Conservation (phyloP, 2,888 invertebrate species). For the Blastobasis lacticolella region DNA sequence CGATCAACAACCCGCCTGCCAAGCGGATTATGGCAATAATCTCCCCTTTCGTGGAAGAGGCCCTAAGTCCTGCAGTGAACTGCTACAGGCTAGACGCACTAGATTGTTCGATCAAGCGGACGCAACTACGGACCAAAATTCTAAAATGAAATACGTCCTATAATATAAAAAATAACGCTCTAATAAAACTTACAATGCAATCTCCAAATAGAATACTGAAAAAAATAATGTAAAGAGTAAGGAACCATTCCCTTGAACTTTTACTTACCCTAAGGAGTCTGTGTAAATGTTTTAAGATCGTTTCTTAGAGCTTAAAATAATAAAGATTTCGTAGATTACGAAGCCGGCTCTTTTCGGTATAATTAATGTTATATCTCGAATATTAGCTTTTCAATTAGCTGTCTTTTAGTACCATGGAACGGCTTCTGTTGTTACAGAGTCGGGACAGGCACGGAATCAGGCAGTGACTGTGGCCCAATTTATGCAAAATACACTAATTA, state of each 20-base stretch:
- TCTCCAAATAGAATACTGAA: too few relatives aligned
- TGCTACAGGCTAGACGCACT: too few relatives aligned
- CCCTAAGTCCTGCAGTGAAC: too few relatives aligned
- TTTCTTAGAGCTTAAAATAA: constrained; percentile 8
- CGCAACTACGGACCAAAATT: too few relatives aligned
- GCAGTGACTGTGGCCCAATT: neutral
- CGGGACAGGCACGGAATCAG: constrained; percentile 10
- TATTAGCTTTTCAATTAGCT: constrained; percentile 71
- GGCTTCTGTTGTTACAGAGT: constrained; percentile 44
- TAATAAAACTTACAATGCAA: too few relatives aligned
- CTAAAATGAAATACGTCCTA: too few relatives aligned
- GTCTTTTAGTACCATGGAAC: constrained; percentile 61
- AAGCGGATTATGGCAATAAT: too few relatives aligned
- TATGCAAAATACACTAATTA: too few relatives aligned
- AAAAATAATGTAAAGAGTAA: neutral
- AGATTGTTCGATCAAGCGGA: too few relatives aligned
- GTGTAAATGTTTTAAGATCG: constrained; percentile 1
- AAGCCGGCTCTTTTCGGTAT: constrained; percentile 48
- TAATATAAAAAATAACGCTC: too few relatives aligned
- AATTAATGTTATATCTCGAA: constrained; percentile 67
- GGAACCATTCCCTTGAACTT: neutral
- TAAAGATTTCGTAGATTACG: constrained; percentile 13
- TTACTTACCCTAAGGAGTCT: neutral
- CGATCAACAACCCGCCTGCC: too few relatives aligned
- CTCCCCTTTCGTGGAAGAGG: too few relatives aligned